These are phyloP conservation scores for Battus philenor DNA, from an alignment of 1,140 invertebrate genomes.

Conservation along the genomic window DNA sequence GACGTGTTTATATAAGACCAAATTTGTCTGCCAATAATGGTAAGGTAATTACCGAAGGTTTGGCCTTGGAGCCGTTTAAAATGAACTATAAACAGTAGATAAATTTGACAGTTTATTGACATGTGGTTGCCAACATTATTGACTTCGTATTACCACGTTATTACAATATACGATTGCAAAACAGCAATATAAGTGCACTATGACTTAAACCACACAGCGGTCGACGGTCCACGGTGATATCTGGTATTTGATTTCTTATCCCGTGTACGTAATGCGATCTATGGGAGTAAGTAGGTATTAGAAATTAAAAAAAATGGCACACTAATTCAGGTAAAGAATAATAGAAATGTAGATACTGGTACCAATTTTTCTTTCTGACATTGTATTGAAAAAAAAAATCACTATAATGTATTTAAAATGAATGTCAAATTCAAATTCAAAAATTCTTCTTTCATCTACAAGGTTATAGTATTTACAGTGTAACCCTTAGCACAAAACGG, in stretches of 20 bases:
- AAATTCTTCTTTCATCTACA: too few species aligned
- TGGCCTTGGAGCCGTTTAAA: slow-evolving; percentile 4
- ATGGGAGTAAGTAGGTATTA: slow-evolving; percentile 38
- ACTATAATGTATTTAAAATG: too few species aligned
- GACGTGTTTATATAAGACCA: too few species aligned
- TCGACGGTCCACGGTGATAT: slow-evolving; percentile 19
- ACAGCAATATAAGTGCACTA: slow-evolving; percentile 41
- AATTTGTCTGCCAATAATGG: too few species aligned
- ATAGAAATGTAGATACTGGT: too few species aligned
- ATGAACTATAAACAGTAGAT: slow-evolving; percentile 15
- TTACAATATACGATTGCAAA: slow-evolving; percentile 31
- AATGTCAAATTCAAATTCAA: too few species aligned
- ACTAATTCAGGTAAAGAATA: too few species aligned
- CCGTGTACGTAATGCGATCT: slow-evolving; percentile 49
- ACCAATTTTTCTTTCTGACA: too few species aligned
- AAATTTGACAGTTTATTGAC: slow-evolving; percentile 21
- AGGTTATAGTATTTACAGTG: too few species aligned
- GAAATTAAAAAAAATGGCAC: too few species aligned
- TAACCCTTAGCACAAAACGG: too few species aligned
- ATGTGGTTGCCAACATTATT: slow-evolving; percentile 18
- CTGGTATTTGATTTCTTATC: slow-evolving; percentile 51
- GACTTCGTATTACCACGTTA: slow-evolving; percentile 22
- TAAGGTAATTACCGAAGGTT: slow-evolving; percentile 8
- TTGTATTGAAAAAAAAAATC: too few species aligned
- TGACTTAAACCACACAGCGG: slow-evolving; percentile 45